Percentiles rank a stretch among this genome's conserved stretches.
phyloP scores from a whole-genome alignment of 2,888 invertebrate genomes.

The Amaurobius ferox region DNA sequence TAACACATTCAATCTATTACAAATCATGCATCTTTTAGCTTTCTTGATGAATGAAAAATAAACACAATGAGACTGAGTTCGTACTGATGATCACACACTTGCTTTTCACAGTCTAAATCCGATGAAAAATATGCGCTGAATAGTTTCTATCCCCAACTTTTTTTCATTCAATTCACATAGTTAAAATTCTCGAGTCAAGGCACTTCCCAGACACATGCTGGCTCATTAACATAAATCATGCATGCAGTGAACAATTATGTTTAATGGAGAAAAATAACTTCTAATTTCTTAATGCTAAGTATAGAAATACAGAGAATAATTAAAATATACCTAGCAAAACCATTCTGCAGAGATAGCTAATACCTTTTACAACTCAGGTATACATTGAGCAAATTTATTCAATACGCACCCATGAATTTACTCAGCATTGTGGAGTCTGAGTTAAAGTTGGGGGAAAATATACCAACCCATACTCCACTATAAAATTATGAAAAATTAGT shows the following conservation, averaged over 20 bases:
- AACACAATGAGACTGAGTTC: not conserved
- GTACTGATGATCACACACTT: not conserved
- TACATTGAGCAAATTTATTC: no score
- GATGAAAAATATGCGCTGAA: not conserved
- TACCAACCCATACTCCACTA: no score
- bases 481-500: no score
- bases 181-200: not conserved
- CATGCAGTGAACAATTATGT: not conserved
- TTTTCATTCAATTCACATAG: not conserved
- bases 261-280: not conserved
- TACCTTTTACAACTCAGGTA: no score
- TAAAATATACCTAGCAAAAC: no score
- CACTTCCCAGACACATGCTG: slow-evolving; percentile 1
- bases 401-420: no score
- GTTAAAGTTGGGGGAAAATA: no score
- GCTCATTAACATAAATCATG: not conserved
- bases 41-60: not conserved
- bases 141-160: not conserved
- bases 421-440: no score
- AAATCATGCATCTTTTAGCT: not conserved
- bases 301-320: no score
- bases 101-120: not conserved
- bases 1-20: not conserved
- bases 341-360: no score
- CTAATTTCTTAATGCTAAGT: no score